A percentile compares a stretch with the other conserved stretches of the same genome.
Conservation (phyloP, 2,797 vertebrate genomes). For the Euthynnus affinis region DNA sequence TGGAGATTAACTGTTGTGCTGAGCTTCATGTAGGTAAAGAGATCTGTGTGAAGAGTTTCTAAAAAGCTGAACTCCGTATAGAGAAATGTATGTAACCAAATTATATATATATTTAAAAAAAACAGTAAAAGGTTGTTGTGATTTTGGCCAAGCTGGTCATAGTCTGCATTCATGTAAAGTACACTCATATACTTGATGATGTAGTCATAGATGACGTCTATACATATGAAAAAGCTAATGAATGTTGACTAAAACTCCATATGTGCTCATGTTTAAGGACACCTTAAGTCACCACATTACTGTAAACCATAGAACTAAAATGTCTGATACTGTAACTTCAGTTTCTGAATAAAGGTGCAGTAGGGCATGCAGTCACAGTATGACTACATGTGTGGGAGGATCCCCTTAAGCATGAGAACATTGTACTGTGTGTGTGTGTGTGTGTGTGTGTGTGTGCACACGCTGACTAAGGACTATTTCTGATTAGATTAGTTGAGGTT, state of each 20-base stretch:
- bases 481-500: slow-evolving; percentile 52
- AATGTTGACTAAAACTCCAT: neutral
- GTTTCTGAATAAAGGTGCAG: slow-evolving; percentile 34
- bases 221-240: neutral
- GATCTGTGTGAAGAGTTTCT: neutral
- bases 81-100: no score
- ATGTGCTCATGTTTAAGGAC: neutral
- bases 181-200: no score
- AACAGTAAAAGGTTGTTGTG: no score
- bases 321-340: slow-evolving; percentile 23
- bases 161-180: no score
- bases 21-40: neutral
- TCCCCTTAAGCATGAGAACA: slow-evolving; percentile 25
- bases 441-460: slow-evolving; percentile 14
- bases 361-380: slow-evolving; percentile 35
- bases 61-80: no score
- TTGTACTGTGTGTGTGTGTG: slow-evolving; percentile 8
- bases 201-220: neutral
- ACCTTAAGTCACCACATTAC: neutral
- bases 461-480: slow-evolving; percentile 44
- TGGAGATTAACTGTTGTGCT: neutral
- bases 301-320: slow-evolving; percentile 10
- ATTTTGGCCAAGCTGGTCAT: no score
- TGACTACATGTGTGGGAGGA: slow-evolving; percentile 57
- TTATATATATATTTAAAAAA: no score